Base-by-base conservation (phyloP, 2,888 invertebrate genomes). In the Monopis laevigella region DNA sequence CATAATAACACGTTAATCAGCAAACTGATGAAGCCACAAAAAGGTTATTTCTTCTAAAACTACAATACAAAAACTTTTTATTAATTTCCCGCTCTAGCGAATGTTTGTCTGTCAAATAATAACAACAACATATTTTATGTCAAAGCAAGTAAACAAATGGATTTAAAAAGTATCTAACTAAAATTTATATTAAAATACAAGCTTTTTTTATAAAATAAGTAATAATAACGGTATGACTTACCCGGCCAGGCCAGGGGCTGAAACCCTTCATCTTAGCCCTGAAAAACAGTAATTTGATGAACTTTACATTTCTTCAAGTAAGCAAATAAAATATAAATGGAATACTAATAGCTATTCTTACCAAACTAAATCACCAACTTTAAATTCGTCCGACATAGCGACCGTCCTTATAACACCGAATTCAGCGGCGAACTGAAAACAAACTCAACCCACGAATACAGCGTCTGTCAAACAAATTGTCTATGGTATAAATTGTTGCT, bases 251-350 rank as follows among this genome's bases (percentile, higher is more conserved):
- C 97, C 97, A 97, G 50, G 95, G 93, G 52, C 94, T 92, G 82
- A 93, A 96, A 55, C 95, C 93, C 84, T 95, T 96, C 95, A 97
- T 95, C 86, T 96, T 96, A 44, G 96, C 96, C 96, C 96, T 97
- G 86, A 62, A 80, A 80, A 5, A 29, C 5, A 5, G 12, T 38
- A 30, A 11, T 13, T 8, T 18, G 4, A 16, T 28, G 17, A 17
- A 38, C 21, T 41, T 19, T 24, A 38, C 18, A 40, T 29, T 16
- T 39, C 19, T n/a, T 19, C 8, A 5, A 38, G 28, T 6, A n/a
- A 24, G 18, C 28, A 18, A 10, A 12, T 36, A 45, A 12, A n/a
- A 26, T 7, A 32, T 32, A 5, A 28, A n/a, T n/a, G 5, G 28
- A 5, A 30, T 30, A 17, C 12, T 6, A 12, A 29, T 12, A 32